phyloP scores from a whole-genome alignment of 2,797 vertebrate species.

The Lacerta bilineata region DNA sequence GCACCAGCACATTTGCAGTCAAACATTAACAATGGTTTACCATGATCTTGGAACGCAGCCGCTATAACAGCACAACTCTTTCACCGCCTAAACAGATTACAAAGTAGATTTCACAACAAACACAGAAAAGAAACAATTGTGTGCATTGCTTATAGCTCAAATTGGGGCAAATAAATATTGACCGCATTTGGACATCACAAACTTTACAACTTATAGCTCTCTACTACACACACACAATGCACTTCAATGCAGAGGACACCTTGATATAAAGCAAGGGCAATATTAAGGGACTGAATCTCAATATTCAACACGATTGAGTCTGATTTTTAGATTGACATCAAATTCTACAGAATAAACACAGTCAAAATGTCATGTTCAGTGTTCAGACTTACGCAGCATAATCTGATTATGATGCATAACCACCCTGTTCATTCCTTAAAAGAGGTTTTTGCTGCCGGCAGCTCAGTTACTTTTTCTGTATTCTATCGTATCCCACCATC shows the following conservation, averaged over 20 bases:
- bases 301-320: slow-evolving; percentile 24
- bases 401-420: slow-evolving; percentile 26
- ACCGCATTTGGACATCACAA: too few relatives aligned
- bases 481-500: background rate
- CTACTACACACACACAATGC: background rate
- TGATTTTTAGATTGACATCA: slow-evolving; percentile 11
- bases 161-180: too few relatives aligned
- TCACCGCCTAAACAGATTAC: too few relatives aligned
- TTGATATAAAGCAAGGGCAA: background rate
- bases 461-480: background rate
- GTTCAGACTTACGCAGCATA: slow-evolving; percentile 33
- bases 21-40: too few relatives aligned
- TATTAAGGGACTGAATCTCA: background rate
- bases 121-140: too few relatives aligned
- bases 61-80: too few relatives aligned
- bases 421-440: background rate
- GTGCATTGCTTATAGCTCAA: too few relatives aligned
- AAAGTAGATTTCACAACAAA: too few relatives aligned
- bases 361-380: background rate
- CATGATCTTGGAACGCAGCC: too few relatives aligned
- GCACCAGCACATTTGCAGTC: too few relatives aligned
- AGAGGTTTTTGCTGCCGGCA: background rate
- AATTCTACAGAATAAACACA: background rate
- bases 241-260: background rate
- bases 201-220: background rate